These are phyloP conservation scores for Callorhinus ursinus DNA, from an alignment of 2,113 vertebrate genomes.

Conservation along the genomic window DNA sequence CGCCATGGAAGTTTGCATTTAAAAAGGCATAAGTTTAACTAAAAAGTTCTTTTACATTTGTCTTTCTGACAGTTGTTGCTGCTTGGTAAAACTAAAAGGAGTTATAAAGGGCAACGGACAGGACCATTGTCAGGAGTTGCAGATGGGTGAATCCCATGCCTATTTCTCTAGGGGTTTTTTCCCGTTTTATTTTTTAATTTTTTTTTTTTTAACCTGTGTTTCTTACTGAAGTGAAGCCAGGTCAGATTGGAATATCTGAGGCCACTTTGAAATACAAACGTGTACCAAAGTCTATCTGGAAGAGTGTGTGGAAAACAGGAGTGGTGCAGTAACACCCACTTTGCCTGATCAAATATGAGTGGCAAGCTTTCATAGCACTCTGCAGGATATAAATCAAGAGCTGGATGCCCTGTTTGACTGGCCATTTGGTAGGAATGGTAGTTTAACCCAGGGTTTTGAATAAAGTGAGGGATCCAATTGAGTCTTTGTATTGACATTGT, in stretches of 20 bases:
- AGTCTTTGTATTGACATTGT: background rate
- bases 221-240: background rate
- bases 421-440: background rate
- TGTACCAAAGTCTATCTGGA: background rate
- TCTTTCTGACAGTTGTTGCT: constrained; percentile 13
- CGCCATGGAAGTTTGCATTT: background rate
- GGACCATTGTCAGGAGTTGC: background rate
- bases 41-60: background rate
- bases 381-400: background rate
- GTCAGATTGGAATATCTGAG: background rate
- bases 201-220: background rate
- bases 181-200: background rate
- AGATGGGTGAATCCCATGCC: background rate
- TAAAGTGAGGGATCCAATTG: background rate
- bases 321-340: background rate
- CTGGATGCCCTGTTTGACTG: background rate
- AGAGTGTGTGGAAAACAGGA: background rate
- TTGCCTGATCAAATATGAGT: background rate
- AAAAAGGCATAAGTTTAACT: constrained; percentile 9
- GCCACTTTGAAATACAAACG: background rate
- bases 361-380: background rate
- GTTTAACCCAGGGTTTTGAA: background rate
- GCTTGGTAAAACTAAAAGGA: background rate
- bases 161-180: background rate
- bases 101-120: background rate